Conservation (phyloP, 2,888 invertebrate genomes). For the Hyles lineata region DNA sequence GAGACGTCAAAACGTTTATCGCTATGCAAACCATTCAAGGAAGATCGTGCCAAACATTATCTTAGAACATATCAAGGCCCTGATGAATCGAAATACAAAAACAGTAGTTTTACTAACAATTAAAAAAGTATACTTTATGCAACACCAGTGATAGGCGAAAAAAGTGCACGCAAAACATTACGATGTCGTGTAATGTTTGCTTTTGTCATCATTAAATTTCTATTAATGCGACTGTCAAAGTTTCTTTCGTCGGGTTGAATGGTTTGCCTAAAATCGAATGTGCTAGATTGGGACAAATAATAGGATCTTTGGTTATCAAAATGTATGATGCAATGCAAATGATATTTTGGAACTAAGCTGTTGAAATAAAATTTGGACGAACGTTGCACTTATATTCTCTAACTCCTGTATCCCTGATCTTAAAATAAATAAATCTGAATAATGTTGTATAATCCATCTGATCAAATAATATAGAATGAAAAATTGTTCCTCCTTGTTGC, state of each 20-base stretch:
- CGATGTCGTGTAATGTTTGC: conserved; percentile 34
- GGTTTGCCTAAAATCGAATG: not conserved
- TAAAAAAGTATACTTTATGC: conserved; percentile 10
- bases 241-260: conserved; percentile 2
- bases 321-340: no score
- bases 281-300: not conserved
- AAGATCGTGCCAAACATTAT: conserved; percentile 5
- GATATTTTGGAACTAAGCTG: no score
- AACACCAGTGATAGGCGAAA: not conserved
- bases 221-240: conserved; percentile 4
- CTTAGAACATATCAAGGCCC: conserved; percentile 1
- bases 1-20: not conserved
- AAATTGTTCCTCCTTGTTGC: no score
- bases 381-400: no score
- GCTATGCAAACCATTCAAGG: conserved; percentile 1
- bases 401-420: no score
- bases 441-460: no score
- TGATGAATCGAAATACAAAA: not conserved
- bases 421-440: no score
- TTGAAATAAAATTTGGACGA: no score
- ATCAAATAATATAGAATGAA: no score
- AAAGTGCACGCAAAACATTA: conserved; percentile 27
- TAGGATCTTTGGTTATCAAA: no score
- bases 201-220: conserved; percentile 24
- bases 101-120: not conserved